These are phyloP conservation scores for Gadus chalcogrammus DNA, from an alignment of 2,113 vertebrate genomes.

Conservation along the genomic window DNA sequence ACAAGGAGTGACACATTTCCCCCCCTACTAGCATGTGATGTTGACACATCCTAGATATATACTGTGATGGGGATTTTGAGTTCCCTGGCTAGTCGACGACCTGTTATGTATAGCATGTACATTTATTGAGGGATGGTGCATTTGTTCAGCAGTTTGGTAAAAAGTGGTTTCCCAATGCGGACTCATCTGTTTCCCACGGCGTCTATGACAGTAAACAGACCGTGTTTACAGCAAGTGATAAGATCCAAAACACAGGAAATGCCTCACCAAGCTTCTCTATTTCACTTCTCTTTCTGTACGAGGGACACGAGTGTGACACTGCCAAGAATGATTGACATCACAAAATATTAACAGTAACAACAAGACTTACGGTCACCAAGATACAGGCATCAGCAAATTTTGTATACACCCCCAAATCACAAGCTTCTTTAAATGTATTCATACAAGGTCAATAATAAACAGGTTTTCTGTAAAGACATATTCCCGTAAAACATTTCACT, in stretches of 20 bases:
- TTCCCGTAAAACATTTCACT: too few species aligned
- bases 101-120: background rate
- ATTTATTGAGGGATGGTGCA: slow-evolving; percentile 5
- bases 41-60: too few species aligned
- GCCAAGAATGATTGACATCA: too few species aligned
- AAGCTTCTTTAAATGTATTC: background rate
- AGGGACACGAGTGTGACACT: background rate
- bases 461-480: background rate
- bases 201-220: slow-evolving; percentile 69
- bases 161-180: slow-evolving; percentile 67
- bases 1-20: too few species aligned
- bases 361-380: slow-evolving; percentile 25
- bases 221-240: slow-evolving; percentile 51
- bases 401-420: background rate
- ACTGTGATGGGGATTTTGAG: too few species aligned
- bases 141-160: background rate
- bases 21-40: too few species aligned
- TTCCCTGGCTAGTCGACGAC: background rate
- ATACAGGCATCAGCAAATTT: background rate
- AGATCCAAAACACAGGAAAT: slow-evolving; percentile 49
- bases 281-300: slow-evolving; percentile 69
- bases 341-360: slow-evolving; percentile 7
- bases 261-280: slow-evolving; percentile 44
- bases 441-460: background rate
- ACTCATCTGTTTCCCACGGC: slow-evolving; percentile 42